phyloP scores from a whole-genome alignment of 1,140 invertebrate species.

The Melanaphis sacchari region DNA sequence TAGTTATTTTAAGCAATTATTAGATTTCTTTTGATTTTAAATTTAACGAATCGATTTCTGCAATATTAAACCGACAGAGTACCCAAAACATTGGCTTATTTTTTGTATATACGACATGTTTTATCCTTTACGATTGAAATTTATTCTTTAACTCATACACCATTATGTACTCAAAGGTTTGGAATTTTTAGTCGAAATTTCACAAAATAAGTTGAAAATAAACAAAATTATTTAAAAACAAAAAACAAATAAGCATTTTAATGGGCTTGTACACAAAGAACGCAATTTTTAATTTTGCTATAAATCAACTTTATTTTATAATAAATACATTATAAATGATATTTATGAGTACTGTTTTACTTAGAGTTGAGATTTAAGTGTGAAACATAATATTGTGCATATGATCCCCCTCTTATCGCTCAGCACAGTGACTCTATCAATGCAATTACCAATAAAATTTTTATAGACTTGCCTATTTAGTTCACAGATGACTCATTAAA shows the following conservation, averaged over 20 bases:
- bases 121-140: background rate
- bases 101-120: background rate
- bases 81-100: background rate
- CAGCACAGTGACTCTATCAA: no score
- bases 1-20: background rate
- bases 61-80: background rate
- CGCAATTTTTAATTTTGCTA: no score
- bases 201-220: background rate
- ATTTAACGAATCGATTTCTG: background rate
- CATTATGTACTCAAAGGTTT: background rate
- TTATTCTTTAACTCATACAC: background rate
- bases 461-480: no score
- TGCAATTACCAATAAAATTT: no score
- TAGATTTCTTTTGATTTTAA: background rate
- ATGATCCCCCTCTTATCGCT: no score
- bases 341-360: no score
- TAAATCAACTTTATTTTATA: no score
- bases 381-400: no score
- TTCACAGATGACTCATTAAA: no score
- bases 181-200: background rate
- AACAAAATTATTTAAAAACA: background rate
- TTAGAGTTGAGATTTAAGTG: no score
- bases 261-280: background rate
- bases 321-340: no score
- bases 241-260: background rate